Base-by-base conservation (phyloP, 2,888 invertebrate species). In the Oscheius sp. region DNA sequence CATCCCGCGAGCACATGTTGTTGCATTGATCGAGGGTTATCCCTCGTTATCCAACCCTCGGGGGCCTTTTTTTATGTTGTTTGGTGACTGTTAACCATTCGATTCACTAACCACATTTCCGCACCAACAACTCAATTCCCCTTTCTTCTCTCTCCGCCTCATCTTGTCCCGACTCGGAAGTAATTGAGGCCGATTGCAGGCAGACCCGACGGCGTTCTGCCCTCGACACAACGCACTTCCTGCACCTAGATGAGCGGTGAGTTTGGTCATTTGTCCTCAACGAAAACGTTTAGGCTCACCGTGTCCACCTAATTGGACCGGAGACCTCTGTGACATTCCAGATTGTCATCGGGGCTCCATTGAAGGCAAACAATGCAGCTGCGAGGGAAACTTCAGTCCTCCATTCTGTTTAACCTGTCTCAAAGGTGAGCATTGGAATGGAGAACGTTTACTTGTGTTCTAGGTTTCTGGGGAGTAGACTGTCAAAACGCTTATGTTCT, bases 141-240 rank as follows among this genome's bases (percentile, higher is more conserved):
- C 51, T 66, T 55, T 68, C 68, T 68, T 51, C 55, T 55, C 42
- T 68, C 37, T n/a, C 35, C 35, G 53, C 50, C 35, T 11, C 55
- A 32, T 21, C 21, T 9, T 55, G 55, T 55, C 32, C 32, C 68
- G 47, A 29, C 53, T 37, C 53, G 68, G 68, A 68, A 68, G 55
- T 68, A 68, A 68, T 68, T 68, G 68, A 68, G 55, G 53, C 68
- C 37, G 68, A 53, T 68, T 68, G 68, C 68, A 51, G 66, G 21
- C 42, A 42, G 42, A 42, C 42, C 0, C 48, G 55, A 68, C 55
- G 47, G 58, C 58, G n/a, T 32, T 58, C 58, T 58, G 42, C 13
- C 50, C 29, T 29, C 29, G 7, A 21, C 53, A 21, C 53, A 21
- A 21, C 53, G 53, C 53, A 29, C 29, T 53, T 29, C 37, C 62